These are phyloP conservation scores for Sphinx pinastri DNA, from an alignment of 2,888 invertebrate genomes.

Conservation along the genomic window DNA sequence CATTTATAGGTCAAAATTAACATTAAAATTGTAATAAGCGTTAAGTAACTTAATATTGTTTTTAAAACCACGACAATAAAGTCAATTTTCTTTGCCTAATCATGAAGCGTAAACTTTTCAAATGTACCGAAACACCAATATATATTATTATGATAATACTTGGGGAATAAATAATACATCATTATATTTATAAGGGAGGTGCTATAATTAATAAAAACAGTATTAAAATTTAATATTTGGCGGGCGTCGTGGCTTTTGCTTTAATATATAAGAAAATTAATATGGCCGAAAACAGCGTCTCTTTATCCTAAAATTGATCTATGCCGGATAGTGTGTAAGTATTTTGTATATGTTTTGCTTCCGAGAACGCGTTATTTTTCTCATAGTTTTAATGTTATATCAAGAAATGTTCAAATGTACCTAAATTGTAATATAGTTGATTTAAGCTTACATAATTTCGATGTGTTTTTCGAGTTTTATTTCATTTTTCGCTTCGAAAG, in stretches of 20 bases:
- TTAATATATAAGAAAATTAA: slow-evolving; percentile 46
- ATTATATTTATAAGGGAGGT: slow-evolving; percentile 38
- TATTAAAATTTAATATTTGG: slow-evolving; percentile 50
- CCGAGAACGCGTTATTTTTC: slow-evolving; percentile 49
- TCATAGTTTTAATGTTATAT: slow-evolving; percentile 17
- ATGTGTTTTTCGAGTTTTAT: slow-evolving; percentile 11
- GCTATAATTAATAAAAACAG: slow-evolving; percentile 43
- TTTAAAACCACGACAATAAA: slow-evolving; percentile 4
- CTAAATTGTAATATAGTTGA: slow-evolving; percentile 22
- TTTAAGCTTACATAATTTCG: not conserved
- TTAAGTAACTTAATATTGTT: not conserved
- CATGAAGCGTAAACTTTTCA: slow-evolving; percentile 17
- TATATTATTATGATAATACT: not conserved
- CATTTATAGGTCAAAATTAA: slow-evolving; percentile 7
- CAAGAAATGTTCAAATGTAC: slow-evolving; percentile 20
- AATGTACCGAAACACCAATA: slow-evolving; percentile 12
- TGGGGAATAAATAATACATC: not conserved
- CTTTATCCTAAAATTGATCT: slow-evolving; percentile 72
- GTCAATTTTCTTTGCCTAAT: not conserved
- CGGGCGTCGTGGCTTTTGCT: slow-evolving; percentile 63
- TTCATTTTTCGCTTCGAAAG: not conserved
- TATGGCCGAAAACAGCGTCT: slow-evolving; percentile 62
- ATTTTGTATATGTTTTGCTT: slow-evolving; percentile 56
- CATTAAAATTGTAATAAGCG: not conserved
- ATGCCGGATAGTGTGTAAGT: slow-evolving; percentile 71